Evolutionary conservation across 1,140 invertebrate genomes (phyloP).

Genomic region (Drosophila elegans): DNA sequence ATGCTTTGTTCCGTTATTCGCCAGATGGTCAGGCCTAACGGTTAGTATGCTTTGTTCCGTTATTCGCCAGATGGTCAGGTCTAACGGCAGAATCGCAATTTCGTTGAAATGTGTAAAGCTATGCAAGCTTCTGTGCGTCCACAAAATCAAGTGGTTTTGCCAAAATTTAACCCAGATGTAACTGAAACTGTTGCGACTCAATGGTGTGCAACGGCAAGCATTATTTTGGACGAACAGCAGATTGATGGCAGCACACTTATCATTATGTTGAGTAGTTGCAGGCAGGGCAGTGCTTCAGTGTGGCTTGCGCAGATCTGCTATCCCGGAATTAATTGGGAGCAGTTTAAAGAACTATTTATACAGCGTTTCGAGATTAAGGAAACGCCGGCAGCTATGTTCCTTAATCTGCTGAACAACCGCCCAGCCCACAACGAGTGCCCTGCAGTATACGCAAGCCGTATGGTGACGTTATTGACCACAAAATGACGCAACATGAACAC

Average conservation of each 20-base stretch:
- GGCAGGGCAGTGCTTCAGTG: constrained; percentile 5
- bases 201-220: too few relatives aligned
- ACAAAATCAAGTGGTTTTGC: constrained; percentile 2
- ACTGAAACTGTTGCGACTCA: too few relatives aligned
- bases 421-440: constrained; percentile 12
- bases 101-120: constrained; percentile 13
- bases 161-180: neutral
- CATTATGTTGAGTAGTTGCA: constrained; percentile 13
- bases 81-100: neutral
- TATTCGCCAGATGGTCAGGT: too few relatives aligned
- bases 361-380: constrained; percentile 13
- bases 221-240: constrained; percentile 5
- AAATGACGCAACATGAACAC: constrained; percentile 10
- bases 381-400: constrained; percentile 16
- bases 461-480: constrained; percentile 12
- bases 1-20: too few relatives aligned
- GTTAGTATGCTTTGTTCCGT: too few relatives aligned
- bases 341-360: constrained; percentile 11
- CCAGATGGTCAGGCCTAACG: too few relatives aligned
- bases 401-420: constrained; percentile 21
- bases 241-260: constrained; percentile 11
- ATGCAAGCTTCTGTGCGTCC: constrained; percentile 13
- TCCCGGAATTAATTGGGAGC: neutral
- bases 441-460: constrained; percentile 7
- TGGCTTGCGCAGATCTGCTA: neutral